Evolutionary conservation across 2,113 vertebrate genomes (phyloP), one percentile per base, ranked within the genome.

Genomic region (Ancistrus triradiatus): DNA sequence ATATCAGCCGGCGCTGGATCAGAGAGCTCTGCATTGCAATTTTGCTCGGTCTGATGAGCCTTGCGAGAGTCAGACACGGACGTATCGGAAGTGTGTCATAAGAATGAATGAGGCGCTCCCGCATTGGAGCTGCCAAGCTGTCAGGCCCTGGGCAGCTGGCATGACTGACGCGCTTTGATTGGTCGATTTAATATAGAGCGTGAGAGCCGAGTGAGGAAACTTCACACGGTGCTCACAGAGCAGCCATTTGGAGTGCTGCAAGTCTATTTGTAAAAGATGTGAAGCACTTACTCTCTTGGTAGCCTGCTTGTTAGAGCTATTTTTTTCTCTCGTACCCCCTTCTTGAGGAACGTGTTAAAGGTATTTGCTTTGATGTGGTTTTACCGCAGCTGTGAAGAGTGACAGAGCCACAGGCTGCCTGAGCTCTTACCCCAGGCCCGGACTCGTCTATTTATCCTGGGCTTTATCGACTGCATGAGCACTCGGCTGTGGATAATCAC

Each of bases 51-150:
- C 62, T 69, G 68, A 69, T 74, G 68, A 65, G 68, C 73, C 73
- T 72, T 72, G 65, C 48, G 50, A 65, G 61, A 75, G 73, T 60
- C 69, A 51, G 65, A 70, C 80, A 61, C 59, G 75, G 75, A 79
- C 78, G 84, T 88, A 88, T 88, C 79, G 85, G 86, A 83, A 88
- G 86, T 78, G 78, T 88, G 86, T 88, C 85, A 87, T 87, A 81
- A 74, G 77, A 87, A 86, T 85, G 83, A 86, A 87, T 87, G 86
- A 86, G 86, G 80, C 81, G 59, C 80, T 85, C 82, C 81, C 76
- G 81, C 84, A 80, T 83, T 60, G 76, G 77, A 86, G 77, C 82
- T 86, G 84, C 83, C 84, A 86, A 83, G 80, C 83, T 87, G 84
- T 86, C 85, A 86, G 73, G 73, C 40, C 73, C 44, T 75, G 83